Evolutionary conservation across 2,888 invertebrate genomes (phyloP), one percentile per base, ranked within the genome.

Genomic region (Drosophila bunnanda): DNA sequence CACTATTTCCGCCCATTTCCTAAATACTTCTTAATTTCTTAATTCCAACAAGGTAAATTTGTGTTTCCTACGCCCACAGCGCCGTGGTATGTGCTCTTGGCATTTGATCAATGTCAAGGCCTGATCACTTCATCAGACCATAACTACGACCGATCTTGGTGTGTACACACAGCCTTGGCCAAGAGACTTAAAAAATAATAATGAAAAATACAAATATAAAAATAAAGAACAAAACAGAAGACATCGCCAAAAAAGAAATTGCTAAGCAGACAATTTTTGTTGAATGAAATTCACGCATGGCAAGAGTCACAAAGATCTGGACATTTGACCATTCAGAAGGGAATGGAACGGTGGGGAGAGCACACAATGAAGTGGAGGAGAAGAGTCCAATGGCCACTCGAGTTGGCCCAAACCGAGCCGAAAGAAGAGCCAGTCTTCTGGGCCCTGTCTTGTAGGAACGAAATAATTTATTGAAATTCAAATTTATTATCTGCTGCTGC

Each of bases 391-490:
- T 13, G 69, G 69, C 61, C 61, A 41, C 70, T 55, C 17, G 20
- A 66, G 46, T 57, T 46, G 44, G 65, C 65, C 54, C 65, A 53
- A 46, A 39, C 66, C 54, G 1, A 6, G 10, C n/a, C 48, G 48
- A 50, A 48, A 32, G 50, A 50, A 46, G 64, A 62, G 69, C 30
- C 66, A 34, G 43, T 10, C 32, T 32, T 36, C 70, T 48, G 34
- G 39, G 53, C 68, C 58, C 68, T 75, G 89, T 85, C 83, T 88
- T 77, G 83, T 82, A 70, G 83, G 82, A 79, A 85, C 86, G 77
- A 89, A 89, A 80, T 89, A 89, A 85, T 85, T 89, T 85, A 90
- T 90, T 89, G 89, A 86, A 89, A 90, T 90, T 89, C 85, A 90
- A 90, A 86, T 86, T 90, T 90, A 90, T 90, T 81, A 86, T 84